Percentiles rank a stretch among this genome's conserved stretches.
phyloP scores from a whole-genome alignment of 2,888 invertebrate species.

The Trichogramma evanescens region DNA sequence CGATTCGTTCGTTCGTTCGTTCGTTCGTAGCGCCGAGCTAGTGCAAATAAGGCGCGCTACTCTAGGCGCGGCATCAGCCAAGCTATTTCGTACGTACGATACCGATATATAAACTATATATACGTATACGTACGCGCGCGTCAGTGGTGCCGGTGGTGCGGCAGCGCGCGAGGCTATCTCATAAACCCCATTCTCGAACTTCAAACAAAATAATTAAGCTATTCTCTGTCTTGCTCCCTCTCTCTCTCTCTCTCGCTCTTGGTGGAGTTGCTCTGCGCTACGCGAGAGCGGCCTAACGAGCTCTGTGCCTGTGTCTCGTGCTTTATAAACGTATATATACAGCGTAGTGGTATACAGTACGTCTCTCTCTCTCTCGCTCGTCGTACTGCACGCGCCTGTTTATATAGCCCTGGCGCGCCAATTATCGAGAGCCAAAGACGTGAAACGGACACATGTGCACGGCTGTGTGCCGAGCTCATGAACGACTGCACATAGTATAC shows the following conservation, averaged over 20 bases:
- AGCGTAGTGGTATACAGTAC: too few relatives aligned
- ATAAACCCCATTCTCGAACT: constrained; percentile 36
- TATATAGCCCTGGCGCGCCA: constrained; percentile 29
- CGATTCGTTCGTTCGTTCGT: too few relatives aligned
- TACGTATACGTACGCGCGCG: too few relatives aligned
- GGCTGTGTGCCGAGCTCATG: too few relatives aligned
- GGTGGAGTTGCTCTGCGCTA: background rate
- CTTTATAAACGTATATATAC: too few relatives aligned
- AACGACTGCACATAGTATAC: too few relatives aligned
- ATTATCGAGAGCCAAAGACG: constrained; percentile 43
- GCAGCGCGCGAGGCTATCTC: constrained; percentile 18
- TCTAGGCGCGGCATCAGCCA: too few relatives aligned
- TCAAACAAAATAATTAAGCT: constrained; percentile 47
- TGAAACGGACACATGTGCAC: constrained; percentile 6
- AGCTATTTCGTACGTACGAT: too few relatives aligned
- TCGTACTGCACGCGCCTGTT: background rate
- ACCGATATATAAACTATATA: too few relatives aligned
- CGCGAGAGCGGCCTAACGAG: background rate
- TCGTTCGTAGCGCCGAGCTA: too few relatives aligned
- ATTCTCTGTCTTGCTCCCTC: constrained; percentile 29
- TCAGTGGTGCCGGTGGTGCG: constrained; percentile 5
- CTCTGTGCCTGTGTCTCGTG: too few relatives aligned
- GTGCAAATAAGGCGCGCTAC: too few relatives aligned
- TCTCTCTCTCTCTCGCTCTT: background rate
- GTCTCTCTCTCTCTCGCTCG: background rate